Conservation (phyloP, 2,113 vertebrate genomes). For the Seriola quinqueradiata region DNA sequence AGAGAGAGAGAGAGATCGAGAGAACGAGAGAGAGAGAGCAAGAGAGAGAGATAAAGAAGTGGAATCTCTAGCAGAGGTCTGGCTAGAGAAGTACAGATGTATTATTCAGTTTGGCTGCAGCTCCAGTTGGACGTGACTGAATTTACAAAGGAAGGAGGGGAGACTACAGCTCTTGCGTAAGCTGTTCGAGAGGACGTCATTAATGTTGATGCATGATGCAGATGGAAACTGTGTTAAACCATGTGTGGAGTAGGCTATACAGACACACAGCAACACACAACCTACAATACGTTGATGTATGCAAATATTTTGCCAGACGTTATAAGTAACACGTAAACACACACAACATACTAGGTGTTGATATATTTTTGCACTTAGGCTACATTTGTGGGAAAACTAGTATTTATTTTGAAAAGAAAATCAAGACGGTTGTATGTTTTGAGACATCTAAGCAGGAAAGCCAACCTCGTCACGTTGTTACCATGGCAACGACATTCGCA, state of each 20-base stretch:
- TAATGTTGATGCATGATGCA: slow-evolving; percentile 61
- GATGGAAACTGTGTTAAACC: slow-evolving; percentile 37
- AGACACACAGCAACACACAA: neutral
- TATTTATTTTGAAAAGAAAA: slow-evolving; percentile 21
- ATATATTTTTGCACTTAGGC: neutral
- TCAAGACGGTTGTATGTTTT: slow-evolving; percentile 6
- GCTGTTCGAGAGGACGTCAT: slow-evolving; percentile 70
- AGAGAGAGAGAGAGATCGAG: slow-evolving; percentile 20
- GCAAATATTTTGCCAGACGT: neutral
- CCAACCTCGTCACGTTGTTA: slow-evolving; percentile 39
- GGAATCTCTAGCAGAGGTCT: slow-evolving; percentile 56
- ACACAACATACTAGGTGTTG: neutral
- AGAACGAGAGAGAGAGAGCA: neutral
- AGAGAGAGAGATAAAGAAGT: slow-evolving; percentile 29
- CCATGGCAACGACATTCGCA: slow-evolving; percentile 45
- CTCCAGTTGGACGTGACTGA: slow-evolving; percentile 84
- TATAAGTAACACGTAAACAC: neutral
- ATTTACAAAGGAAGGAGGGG: slow-evolving; percentile 81
- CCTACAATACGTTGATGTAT: neutral
- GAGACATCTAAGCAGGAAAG: slow-evolving; percentile 21
- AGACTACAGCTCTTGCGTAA: slow-evolving; percentile 77
- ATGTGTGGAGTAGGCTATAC: slow-evolving; percentile 36
- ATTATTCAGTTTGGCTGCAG: slow-evolving; percentile 86
- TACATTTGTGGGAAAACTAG: neutral
- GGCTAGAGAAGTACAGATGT: slow-evolving; percentile 80